phyloP scores from a whole-genome alignment of 2,113 vertebrate species.

The Gracilinanus agilis region DNA sequence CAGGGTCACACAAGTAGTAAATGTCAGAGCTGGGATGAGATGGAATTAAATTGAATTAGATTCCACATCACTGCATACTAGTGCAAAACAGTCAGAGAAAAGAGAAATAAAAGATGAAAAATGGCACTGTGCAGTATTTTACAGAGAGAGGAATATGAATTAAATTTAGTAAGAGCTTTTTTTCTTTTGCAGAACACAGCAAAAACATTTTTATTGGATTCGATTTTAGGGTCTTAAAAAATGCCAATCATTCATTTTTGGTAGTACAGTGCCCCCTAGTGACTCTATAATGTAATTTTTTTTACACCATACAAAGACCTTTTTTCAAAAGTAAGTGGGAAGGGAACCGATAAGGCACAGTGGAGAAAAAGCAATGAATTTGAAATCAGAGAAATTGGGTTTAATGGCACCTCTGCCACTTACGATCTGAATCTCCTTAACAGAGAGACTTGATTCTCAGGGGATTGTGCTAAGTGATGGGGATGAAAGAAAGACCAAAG shows the following conservation, averaged over 20 bases:
- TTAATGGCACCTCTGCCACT: no score
- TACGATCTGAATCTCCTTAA: no score
- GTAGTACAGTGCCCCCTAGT: neutral
- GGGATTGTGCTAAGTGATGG: no score
- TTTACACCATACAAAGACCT: neutral
- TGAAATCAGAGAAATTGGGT: neutral
- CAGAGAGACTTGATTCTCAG: no score
- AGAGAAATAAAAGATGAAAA: neutral
- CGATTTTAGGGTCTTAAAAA: neutral
- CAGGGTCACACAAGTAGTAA: neutral
- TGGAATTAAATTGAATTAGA: neutral
- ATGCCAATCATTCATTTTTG: neutral
- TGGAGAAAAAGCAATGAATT: neutral
- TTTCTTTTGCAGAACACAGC: neutral
- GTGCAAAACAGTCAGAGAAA: neutral
- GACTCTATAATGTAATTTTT: neutral
- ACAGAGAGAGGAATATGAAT: neutral
- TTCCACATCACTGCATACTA: neutral
- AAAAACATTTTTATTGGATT: neutral
- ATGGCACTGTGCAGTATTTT: neutral
- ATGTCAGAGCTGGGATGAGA: neutral
- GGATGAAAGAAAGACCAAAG: neutral
- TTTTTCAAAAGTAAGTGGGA: neutral
- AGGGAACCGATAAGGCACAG: neutral
- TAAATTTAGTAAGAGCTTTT: neutral